Base-by-base conservation (phyloP, 1,140 invertebrate genomes). In the Drusus annulatus region DNA sequence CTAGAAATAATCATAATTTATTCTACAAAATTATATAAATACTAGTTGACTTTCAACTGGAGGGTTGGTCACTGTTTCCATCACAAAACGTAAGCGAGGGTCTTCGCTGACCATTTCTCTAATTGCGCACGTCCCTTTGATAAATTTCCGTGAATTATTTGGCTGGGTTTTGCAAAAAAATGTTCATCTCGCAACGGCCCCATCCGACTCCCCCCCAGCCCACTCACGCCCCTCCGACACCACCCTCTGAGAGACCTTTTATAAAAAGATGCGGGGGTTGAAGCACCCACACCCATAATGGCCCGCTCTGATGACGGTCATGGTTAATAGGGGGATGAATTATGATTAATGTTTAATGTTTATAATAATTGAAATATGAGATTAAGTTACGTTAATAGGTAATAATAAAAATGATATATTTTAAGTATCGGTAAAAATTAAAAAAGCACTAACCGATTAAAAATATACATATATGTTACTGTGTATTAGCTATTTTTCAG, bases 91-190 rank as follows among this genome's bases (percentile, higher is more conserved):
- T 50, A 71, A 71, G 31, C 60, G 62, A 80, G 79, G 71, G 79
- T 73, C 45, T 25, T 15, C 58, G 76, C 75, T 80, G 79, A 81
- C 82, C 82, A 83, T 79, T 80, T 76, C 82, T 83, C 77, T 83
- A 83, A 83, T 83, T 83, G 79, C 73, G 77, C 65, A 65, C 77
- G 54, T 81, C 82, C 80, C 82, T 83, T 83, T 83, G 80, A 81
- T 80, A 68, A 81, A 74, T 78, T 25, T 80, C 65, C 71, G 68
- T 69, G 81, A 79, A 83, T 78, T 83, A 80, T 80, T 80, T 56
- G 50, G 13, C 28, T 28, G 69, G 15, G 52, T 78, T 81, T 76
- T 81, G 76, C 69, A 69, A 78, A 78, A 80, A 80, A 75, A 63
- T 63, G 69, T 80, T 80, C 63, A 58, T 80, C 50, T 50, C 75